A percentile compares a stretch with the other conserved stretches of the same genome.
Conservation (phyloP, 2,113 vertebrate genomes). For the Rhombomys opimus region DNA sequence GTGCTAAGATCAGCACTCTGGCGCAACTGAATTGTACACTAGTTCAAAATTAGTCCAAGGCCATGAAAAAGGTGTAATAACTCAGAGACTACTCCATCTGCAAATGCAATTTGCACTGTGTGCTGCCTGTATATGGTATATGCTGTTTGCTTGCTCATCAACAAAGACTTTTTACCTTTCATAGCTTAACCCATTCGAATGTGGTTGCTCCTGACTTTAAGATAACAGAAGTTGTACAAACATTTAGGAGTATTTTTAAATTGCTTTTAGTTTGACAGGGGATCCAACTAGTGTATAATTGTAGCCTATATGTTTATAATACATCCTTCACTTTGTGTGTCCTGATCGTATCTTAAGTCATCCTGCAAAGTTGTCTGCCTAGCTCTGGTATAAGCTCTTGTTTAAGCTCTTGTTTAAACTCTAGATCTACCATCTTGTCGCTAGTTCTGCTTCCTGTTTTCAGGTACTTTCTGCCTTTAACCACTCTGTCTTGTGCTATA, state of each 20-base stretch:
- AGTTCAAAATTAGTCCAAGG: constrained; percentile 86
- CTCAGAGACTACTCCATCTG: neutral
- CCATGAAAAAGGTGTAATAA: constrained; percentile 68
- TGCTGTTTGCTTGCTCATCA: constrained; percentile 38
- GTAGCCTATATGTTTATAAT: neutral
- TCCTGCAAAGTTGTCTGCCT: neutral
- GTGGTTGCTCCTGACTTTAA: constrained; percentile 28
- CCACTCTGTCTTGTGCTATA: neutral
- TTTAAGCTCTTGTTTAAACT: neutral
- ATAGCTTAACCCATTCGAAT: constrained; percentile 53
- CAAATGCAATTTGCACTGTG: constrained; percentile 60
- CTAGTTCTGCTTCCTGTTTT: neutral
- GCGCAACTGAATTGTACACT: constrained; percentile 87
- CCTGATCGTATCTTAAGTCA: neutral
- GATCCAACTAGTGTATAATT: constrained; percentile 34
- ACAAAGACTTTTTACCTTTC: constrained; percentile 62
- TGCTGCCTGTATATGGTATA: constrained; percentile 73
- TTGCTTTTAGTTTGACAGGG: neutral
- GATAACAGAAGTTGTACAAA: constrained; percentile 41
- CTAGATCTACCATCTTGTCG: neutral
- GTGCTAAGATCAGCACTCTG: constrained; percentile 87
- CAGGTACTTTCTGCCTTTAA: neutral
- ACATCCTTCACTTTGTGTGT: neutral
- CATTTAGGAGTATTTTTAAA: neutral
- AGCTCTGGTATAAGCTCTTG: too few relatives aligned